Percentiles rank a stretch among this genome's conserved stretches.
These are phyloP conservation scores for Sciurus carolinensis DNA, from an alignment of 2,797 vertebrate genomes.

Conservation along the genomic window DNA sequence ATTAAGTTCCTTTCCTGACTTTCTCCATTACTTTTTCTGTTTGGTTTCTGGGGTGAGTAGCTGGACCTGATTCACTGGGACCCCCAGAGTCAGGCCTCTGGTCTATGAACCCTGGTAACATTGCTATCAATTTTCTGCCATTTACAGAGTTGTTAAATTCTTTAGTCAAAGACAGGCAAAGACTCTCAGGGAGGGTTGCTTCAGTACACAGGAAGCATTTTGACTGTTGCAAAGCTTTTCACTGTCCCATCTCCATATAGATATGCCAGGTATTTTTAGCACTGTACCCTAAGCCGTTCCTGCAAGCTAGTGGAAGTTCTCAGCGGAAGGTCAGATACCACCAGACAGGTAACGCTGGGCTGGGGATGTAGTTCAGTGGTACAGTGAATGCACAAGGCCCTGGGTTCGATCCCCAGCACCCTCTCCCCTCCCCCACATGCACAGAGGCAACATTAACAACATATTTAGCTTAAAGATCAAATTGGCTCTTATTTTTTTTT, in stretches of 20 bases:
- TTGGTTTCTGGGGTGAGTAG: too few relatives aligned
- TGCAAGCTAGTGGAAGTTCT: neutral
- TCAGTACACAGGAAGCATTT: neutral
- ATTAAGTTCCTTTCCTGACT: too few relatives aligned
- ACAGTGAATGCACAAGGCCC: neutral
- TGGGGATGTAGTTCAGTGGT: neutral
- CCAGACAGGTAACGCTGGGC: neutral
- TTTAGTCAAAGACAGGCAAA: neutral
- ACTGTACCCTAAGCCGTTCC: neutral
- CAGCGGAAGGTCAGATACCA: neutral
- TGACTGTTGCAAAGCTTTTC: neutral
- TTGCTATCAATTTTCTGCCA: neutral
- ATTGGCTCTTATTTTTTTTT: neutral
- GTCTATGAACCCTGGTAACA: too few relatives aligned
- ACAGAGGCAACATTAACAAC: neutral
- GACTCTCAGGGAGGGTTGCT: neutral
- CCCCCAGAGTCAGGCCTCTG: too few relatives aligned
- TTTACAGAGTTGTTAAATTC: neutral
- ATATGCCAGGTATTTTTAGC: neutral
- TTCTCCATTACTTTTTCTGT: too few relatives aligned
- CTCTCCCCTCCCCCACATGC: too few relatives aligned
- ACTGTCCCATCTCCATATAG: too few relatives aligned
- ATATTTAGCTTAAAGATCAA: neutral
- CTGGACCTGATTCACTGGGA: too few relatives aligned
- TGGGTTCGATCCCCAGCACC: neutral